Percentiles rank a stretch among this genome's conserved stretches.
Conservation (phyloP, 2,888 invertebrate species). For the Eupithecia abbreviata region DNA sequence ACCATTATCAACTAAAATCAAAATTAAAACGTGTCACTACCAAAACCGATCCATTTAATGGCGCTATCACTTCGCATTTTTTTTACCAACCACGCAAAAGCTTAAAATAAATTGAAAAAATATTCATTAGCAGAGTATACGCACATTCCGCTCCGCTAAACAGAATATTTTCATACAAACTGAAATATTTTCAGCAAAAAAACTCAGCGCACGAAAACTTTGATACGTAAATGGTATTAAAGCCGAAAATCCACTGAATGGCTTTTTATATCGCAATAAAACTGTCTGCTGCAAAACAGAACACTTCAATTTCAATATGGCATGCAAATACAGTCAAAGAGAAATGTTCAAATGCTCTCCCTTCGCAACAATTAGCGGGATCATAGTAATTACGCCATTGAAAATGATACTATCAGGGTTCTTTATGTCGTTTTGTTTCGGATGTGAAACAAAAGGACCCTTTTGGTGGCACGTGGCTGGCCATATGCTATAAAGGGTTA, state of each 20-base stretch:
- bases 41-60: neutral
- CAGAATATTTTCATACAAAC: constrained; percentile 53
- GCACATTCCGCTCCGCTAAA: constrained; percentile 54
- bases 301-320: constrained; percentile 74
- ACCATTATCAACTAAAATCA: neutral
- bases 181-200: constrained; percentile 49
- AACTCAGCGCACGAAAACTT: constrained; percentile 35
- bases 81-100: neutral
- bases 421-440: constrained; percentile 63
- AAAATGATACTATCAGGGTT: constrained; percentile 77
- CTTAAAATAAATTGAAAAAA: constrained; percentile 22
- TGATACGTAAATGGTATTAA: constrained; percentile 44
- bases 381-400: constrained; percentile 79
- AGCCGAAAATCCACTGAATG: constrained; percentile 47
- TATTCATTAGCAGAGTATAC: constrained; percentile 57
- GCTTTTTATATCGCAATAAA: constrained; percentile 50
- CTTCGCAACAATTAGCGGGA: constrained; percentile 76
- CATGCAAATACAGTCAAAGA: constrained; percentile 78
- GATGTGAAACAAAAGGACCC: constrained; percentile 74
- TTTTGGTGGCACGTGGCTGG: constrained; percentile 69
- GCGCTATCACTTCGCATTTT: neutral
- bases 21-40: neutral
- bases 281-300: constrained; percentile 55
- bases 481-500: constrained; percentile 65
- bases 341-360: constrained; percentile 50